Base-by-base conservation (phyloP, 2,888 invertebrate genomes). In the Hirtodrosophila trivittata region DNA sequence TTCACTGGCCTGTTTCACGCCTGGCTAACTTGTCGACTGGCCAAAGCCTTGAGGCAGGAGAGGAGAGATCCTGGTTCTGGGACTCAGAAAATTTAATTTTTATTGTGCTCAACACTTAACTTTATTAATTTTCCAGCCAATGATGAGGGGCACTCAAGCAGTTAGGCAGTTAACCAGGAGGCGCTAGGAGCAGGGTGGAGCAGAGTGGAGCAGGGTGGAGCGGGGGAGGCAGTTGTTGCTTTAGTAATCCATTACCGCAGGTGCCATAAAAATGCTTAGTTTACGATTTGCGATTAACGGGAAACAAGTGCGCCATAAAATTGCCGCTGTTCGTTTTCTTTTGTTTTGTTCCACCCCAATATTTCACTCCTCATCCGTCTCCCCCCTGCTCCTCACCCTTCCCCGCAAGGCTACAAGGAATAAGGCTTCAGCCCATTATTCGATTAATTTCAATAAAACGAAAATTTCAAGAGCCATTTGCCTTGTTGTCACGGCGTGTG, bases 221-320 rank as follows among this genome's bases (percentile, higher is more conserved):
- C 18, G 8, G 9, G 38, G n/a, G 1, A 13, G 50, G 68, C 42
- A 46, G 70, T 49, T 59, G 51, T 58, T 68, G 60, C 74, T 69
- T 74, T 75, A 72, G 81, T 86, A 86, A 86, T 81, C 82, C 82
- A 82, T 82, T 82, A 84, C 86, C 86, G 85, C 82, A 82, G 82
- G 82, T 82, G 85, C 86, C 77, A 77, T 82, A 86, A 78, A 82
- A 82, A 75, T 86, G 86, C 82, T 86, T 86, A 86, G 86, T 86
- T 82, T 82, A 82, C 82, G 82, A 86, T 86, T 84, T 75, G 81
- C 85, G 81, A 82, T 82, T 82, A 82, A 82, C 82, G 82, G 72
- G 86, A 81, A 86, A 81, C 86, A 86, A 82, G 81, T 86, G 72
- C 84, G 81, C 77, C 86, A 84, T 81, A 84, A 81, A 81, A 84